Evolutionary conservation across 2,797 vertebrate species (phyloP).

Genomic region (Diglossa cyanea): DNA sequence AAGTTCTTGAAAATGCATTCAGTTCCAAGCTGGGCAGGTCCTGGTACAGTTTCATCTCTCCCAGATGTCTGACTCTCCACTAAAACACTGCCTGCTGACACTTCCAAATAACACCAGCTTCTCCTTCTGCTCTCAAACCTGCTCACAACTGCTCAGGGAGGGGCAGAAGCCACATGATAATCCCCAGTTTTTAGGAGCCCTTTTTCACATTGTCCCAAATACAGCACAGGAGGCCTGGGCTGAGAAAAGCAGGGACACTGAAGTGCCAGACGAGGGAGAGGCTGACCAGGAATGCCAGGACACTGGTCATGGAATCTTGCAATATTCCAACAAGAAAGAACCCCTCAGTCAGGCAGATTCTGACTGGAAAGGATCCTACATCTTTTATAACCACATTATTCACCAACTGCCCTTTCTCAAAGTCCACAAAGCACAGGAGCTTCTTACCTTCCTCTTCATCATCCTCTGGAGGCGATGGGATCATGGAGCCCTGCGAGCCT

Average conservation of each 20-base stretch:
- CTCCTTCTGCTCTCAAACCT: neutral
- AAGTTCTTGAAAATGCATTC: neutral
- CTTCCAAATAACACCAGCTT: neutral
- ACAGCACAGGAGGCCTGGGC: neutral
- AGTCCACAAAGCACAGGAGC: neutral
- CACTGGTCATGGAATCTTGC: neutral
- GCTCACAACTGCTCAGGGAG: neutral
- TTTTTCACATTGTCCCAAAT: conserved; percentile 4
- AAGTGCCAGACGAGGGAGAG: neutral
- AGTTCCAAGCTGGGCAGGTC: neutral
- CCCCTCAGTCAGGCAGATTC: neutral
- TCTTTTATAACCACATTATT: neutral
- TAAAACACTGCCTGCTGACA: neutral
- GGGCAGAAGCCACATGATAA: neutral
- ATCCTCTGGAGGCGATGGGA: conserved; percentile 93
- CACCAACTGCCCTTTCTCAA: neutral
- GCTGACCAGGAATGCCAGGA: neutral
- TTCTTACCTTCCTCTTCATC: conserved; percentile 95
- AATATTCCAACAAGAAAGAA: neutral
- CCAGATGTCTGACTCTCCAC: neutral
- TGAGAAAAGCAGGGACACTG: neutral
- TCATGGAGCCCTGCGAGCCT: conserved; percentile 83
- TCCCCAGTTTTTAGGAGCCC: neutral
- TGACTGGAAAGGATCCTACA: neutral
- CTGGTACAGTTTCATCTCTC: neutral